Evolutionary conservation across 2,113 vertebrate species (phyloP).

Genomic region (Peromyscus leucopus): DNA sequence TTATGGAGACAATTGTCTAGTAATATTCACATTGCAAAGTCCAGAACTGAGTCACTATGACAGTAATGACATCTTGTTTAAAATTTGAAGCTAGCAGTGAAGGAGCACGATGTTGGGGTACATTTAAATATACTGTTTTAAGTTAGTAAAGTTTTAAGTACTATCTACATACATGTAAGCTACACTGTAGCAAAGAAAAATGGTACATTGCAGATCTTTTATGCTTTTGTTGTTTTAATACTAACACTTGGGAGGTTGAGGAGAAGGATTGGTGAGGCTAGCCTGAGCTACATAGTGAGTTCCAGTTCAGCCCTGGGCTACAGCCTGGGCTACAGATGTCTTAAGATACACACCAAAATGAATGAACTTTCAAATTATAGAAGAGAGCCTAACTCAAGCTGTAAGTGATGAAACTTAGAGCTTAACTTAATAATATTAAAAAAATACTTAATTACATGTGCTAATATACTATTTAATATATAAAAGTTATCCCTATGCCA

Average conservation of each 20-base stretch:
- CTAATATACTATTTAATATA: conserved; percentile 49
- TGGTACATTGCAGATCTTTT: conserved; percentile 2
- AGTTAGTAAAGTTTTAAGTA: conserved; percentile 73
- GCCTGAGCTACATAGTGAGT: background rate
- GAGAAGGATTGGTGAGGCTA: background rate
- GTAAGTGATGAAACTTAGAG: conserved; percentile 46
- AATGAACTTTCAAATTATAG: conserved; percentile 57
- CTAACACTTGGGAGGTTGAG: background rate
- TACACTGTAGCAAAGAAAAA: conserved; percentile 23
- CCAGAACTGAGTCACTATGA: conserved; percentile 81
- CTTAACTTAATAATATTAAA: conserved; percentile 51
- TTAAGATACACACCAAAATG: background rate
- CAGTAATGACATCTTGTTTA: conserved; percentile 74
- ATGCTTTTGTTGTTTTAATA: conserved; percentile 30
- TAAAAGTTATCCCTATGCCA: conserved; percentile 16
- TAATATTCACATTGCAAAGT: conserved; percentile 84
- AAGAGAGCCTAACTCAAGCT: conserved; percentile 19
- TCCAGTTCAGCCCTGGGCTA: background rate
- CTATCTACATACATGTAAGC: conserved; percentile 66
- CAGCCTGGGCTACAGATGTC: background rate
- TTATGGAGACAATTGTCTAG: conserved; percentile 88
- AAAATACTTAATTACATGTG: background rate
- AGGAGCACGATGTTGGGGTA: conserved; percentile 76
- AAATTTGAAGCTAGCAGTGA: conserved; percentile 77
- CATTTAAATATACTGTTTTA: conserved; percentile 71